Base-by-base conservation (phyloP, 2,113 vertebrate species). In the Cyanistes caeruleus region DNA sequence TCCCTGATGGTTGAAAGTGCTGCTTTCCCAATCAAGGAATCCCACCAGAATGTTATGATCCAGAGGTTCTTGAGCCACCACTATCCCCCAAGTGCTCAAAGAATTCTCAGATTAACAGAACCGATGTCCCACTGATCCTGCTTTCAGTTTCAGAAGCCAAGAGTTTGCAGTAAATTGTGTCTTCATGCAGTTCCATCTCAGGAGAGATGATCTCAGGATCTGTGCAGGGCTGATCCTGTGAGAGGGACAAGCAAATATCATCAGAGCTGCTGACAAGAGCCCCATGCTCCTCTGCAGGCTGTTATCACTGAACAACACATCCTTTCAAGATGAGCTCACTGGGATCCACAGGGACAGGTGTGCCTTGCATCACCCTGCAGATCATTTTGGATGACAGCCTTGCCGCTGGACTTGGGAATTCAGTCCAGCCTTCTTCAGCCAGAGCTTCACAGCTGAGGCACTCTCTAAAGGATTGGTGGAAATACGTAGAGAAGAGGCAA, bases 241-340 rank as follows among this genome's bases (percentile, higher is more conserved):
- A 97, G 96, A 96, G 94, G 94, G 97, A 89, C 95, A 55, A 93
- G 86, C 68, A 97, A 97, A 96, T 84, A 88, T 88, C 97, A 97
- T 73, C 96, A 88, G 96, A 82, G 94, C 94, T 97, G 96, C 96
- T 97, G 96, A 96, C 93, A 95, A 96, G 91, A 92, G 96, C 95
- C 98, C 94, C 60, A 2, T 95, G 89, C 85, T 96, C 87, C 92
- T 64, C 87, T 96, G 89, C 80, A 90, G 96, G 84, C 93, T 93
- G 97, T 92, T 96, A 91, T 73, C 95, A 90, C 74, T 84, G 95
- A 96, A 83, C 94, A 98, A 83, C 91, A 96, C 96, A 98, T 98
- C 98, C 93, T 98, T 98, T 95, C 52, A n/a, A 46, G 96, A 95
- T 98, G 98, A 98, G 97, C 97, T 88, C 55, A 15, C 85, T 87